These are phyloP conservation scores for Cerastis rubricosa DNA, from an alignment of 2,888 invertebrate genomes.

Conservation along the genomic window DNA sequence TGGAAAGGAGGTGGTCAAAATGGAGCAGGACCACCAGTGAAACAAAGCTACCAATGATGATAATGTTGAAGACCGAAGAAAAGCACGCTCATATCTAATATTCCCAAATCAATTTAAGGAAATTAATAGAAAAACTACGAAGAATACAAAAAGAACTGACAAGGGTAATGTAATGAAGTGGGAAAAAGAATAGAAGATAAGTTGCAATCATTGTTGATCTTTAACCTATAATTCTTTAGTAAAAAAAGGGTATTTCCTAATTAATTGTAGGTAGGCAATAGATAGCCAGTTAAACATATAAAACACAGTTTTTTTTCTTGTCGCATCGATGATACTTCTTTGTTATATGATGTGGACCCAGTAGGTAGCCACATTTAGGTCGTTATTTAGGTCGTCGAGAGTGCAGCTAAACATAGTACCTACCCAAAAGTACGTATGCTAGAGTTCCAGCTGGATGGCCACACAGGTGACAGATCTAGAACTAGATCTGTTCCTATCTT, in stretches of 20 bases:
- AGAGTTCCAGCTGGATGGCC: background rate
- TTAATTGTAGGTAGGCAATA: background rate
- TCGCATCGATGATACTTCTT: too few relatives aligned
- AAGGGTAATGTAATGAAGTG: slow-evolving; percentile 4
- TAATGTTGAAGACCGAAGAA: too few relatives aligned
- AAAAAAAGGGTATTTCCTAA: background rate
- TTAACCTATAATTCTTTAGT: slow-evolving; percentile 1
- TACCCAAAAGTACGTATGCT: background rate
- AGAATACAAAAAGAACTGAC: slow-evolving; percentile 9
- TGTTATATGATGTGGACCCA: too few relatives aligned
- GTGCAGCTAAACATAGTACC: background rate
- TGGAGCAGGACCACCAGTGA: too few relatives aligned
- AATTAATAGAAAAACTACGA: background rate
- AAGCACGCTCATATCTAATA: background rate
- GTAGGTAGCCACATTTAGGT: too few relatives aligned
- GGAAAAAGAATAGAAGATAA: slow-evolving; percentile 6
- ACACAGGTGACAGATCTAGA: background rate
- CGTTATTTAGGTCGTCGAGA: too few relatives aligned
- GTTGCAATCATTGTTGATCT: slow-evolving; percentile 15
- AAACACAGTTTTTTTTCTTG: too few relatives aligned
- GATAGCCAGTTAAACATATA: background rate
- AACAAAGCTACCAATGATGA: too few relatives aligned
- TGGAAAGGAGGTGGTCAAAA: too few relatives aligned
- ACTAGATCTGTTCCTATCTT: background rate
- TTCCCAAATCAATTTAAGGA: too few relatives aligned